Evolutionary conservation across 2,797 vertebrate genomes (phyloP), one percentile per base, ranked within the genome.

Genomic region (Sardinella longiceps): DNA sequence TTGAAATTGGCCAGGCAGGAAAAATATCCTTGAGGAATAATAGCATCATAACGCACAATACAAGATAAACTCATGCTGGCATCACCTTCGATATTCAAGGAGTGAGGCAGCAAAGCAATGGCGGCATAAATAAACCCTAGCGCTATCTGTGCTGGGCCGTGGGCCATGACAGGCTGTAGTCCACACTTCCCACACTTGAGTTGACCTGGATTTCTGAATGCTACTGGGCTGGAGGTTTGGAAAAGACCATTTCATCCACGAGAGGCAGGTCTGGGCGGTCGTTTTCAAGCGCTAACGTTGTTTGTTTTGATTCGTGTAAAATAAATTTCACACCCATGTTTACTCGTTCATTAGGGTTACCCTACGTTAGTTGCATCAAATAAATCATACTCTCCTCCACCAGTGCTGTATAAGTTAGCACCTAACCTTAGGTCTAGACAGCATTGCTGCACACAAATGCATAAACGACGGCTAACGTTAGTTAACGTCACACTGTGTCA

Each of bases 191-290:
- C 15, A 74, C 66, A 77, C 70, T 77, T 39, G 6, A 43, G 37
- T 15, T 77, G 70, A 77, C 70, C 70, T 77, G 33, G 70, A 77
- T 77, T 77, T 77, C 70, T 2, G 70, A 77, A n/a, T 7, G 15
- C 37, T 43, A 39, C 18, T 14, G 51, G 11, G 70, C 70, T 77
- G 70, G 9, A 43, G 33, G 66, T 70, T 33, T 70, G n/a, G 66
- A 14, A 70, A 37, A 70, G 2, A 28, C 66, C 14, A 12, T 23
- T 77, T 39, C 18, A 39, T 15, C 18, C 37, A 77, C 37, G 70
- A 43, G 18, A 23, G 70, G 18, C 66, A 43, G 37, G 18, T 43
- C 37, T 39, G 5, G 5, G 18, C 37, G 23, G 14, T 70, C 37
- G 2, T 1, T 23, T 60, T 39, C 33, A 20, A 11, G 23, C 20